Conservation (phyloP, 2,113 vertebrate species). For the Forbesichthys agassizii region DNA sequence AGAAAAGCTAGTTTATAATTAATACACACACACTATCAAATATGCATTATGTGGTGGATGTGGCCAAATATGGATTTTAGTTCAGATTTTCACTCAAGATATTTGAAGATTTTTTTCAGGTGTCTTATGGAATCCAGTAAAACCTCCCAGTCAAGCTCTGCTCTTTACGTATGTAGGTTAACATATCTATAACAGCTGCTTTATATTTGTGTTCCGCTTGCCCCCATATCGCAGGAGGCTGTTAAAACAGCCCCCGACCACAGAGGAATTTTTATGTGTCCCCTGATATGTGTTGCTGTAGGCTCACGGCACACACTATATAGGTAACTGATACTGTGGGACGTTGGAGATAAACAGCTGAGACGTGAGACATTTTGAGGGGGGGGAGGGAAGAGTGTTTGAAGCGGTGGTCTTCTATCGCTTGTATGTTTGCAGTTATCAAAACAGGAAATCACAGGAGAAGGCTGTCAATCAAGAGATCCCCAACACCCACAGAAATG, state of each 20-base stretch:
- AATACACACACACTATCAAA: slow-evolving; percentile 67
- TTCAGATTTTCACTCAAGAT: slow-evolving; percentile 62
- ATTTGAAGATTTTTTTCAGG: slow-evolving; percentile 47
- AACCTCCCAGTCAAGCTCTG: slow-evolving; percentile 23
- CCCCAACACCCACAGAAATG: not conserved
- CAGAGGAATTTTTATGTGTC: slow-evolving; percentile 52
- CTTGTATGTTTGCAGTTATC: not conserved
- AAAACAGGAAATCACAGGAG: slow-evolving; percentile 31
- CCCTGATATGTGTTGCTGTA: slow-evolving; percentile 52
- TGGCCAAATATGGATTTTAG: slow-evolving; percentile 64
- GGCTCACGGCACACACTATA: slow-evolving; percentile 42
- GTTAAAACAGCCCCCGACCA: slow-evolving; percentile 39
- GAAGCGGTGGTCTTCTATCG: slow-evolving; percentile 26
- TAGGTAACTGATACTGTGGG: slow-evolving; percentile 53
- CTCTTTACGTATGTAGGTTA: slow-evolving; percentile 14
- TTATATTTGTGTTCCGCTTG: slow-evolving; percentile 47
- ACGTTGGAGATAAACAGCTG: slow-evolving; percentile 39
- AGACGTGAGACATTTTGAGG: slow-evolving; percentile 43
- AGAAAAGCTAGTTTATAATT: slow-evolving; percentile 64
- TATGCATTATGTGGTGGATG: slow-evolving; percentile 55
- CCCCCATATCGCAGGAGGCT: not conserved
- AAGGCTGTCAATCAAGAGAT: slow-evolving; percentile 13
- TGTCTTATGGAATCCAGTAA: slow-evolving; percentile 40
- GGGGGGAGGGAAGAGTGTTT: slow-evolving; percentile 20
- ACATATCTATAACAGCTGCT: slow-evolving; percentile 45